Evolutionary conservation across 2,113 vertebrate genomes (phyloP).

Genomic region (Dermatemys mawii): DNA sequence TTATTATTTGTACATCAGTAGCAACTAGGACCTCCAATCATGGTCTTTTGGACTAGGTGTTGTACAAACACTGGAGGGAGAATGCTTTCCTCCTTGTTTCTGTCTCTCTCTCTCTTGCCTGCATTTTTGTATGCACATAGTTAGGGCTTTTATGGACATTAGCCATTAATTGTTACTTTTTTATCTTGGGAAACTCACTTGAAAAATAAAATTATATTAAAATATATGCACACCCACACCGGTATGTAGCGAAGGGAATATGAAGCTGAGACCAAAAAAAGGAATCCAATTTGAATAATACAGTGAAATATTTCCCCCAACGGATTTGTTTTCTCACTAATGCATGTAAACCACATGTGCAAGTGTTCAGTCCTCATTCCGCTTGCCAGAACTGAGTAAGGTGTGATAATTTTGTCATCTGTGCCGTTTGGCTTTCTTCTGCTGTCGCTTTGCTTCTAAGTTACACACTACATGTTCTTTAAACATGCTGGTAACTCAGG

Average conservation of each 20-base stretch:
- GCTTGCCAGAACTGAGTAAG: slow-evolving; percentile 72
- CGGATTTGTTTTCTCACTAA: slow-evolving; percentile 59
- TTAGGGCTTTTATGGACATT: slow-evolving; percentile 21
- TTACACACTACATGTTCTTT: slow-evolving; percentile 38
- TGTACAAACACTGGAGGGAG: slow-evolving; percentile 1
- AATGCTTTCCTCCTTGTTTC: slow-evolving; percentile 32
- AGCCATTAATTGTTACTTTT: neutral
- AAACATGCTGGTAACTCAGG: neutral
- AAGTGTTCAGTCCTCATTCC: slow-evolving; percentile 59
- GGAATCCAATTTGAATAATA: slow-evolving; percentile 54
- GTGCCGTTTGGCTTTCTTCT: slow-evolving; percentile 69
- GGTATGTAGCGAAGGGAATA: slow-evolving; percentile 10
- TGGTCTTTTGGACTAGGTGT: neutral
- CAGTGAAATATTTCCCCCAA: neutral
- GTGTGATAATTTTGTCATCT: slow-evolving; percentile 82
- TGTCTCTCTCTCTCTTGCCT: slow-evolving; percentile 18
- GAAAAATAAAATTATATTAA: slow-evolving; percentile 8
- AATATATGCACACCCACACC: neutral
- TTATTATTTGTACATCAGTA: slow-evolving; percentile 44
- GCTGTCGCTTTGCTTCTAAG: slow-evolving; percentile 50
- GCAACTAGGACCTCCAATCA: neutral
- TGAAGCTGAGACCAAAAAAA: slow-evolving; percentile 13
- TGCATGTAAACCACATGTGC: slow-evolving; percentile 71
- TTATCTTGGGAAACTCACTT: slow-evolving; percentile 21
- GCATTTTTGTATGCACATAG: neutral